A percentile compares a stretch with the other conserved stretches of the same genome.
phyloP scores from a whole-genome alignment of 2,113 vertebrate genomes.

The Poeciliopsis prolifica region DNA sequence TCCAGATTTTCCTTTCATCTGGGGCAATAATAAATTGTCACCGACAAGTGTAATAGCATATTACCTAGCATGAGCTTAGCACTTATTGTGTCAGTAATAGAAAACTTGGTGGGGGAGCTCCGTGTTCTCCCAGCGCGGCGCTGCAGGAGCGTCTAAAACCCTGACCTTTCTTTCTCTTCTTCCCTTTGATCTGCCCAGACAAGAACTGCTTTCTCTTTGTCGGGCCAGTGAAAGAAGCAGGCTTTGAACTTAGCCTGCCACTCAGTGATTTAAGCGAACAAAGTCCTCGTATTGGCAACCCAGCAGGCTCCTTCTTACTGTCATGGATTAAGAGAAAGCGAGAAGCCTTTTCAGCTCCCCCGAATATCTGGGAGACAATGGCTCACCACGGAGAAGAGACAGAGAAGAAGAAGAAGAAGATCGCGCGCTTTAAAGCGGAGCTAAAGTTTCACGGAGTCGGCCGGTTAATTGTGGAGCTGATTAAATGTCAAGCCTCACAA shows the following conservation, averaged over 20 bases:
- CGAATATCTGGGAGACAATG: constrained; percentile 32
- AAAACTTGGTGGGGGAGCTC: constrained; percentile 60
- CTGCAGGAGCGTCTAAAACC: constrained; percentile 61
- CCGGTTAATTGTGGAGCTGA: constrained; percentile 45
- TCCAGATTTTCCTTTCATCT: neutral
- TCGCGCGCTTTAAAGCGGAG: constrained; percentile 22
- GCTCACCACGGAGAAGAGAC: constrained; percentile 7
- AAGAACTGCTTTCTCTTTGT: constrained; percentile 67
- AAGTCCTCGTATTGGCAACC: constrained; percentile 47
- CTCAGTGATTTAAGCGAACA: constrained; percentile 66
- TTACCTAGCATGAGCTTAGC: constrained; percentile 24
- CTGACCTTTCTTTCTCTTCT: constrained; percentile 75
- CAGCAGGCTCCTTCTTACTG: constrained; percentile 43
- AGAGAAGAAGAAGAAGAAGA: constrained; percentile 19
- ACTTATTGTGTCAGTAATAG: constrained; percentile 53
- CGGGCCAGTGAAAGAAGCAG: constrained; percentile 60
- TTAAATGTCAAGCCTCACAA: constrained; percentile 27
- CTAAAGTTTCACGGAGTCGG: constrained; percentile 13
- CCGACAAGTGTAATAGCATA: constrained; percentile 26
- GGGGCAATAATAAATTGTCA: neutral
- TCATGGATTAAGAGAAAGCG: constrained; percentile 61
- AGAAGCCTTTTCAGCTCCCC: constrained; percentile 43
- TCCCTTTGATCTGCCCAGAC: constrained; percentile 77
- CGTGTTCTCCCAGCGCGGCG: constrained; percentile 41
- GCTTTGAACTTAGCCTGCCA: constrained; percentile 76